Conservation (phyloP, 2,797 vertebrate genomes). For the Parambassis ranga region DNA sequence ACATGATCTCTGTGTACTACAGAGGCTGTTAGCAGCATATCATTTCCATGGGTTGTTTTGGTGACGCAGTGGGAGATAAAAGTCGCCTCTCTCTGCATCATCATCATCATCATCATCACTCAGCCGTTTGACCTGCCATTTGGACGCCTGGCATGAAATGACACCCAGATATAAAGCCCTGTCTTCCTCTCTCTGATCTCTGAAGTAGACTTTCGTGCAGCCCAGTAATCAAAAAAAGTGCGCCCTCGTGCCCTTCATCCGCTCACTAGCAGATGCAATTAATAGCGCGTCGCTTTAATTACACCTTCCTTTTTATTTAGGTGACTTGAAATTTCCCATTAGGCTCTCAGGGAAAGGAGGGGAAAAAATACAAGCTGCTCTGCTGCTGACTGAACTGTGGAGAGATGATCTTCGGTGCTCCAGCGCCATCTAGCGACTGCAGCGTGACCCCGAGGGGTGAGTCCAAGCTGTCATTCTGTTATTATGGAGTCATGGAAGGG, state of each 20-base stretch:
- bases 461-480: neutral
- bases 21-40: no score
- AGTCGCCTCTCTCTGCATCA: conserved; percentile 4
- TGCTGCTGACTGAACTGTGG: conserved; percentile 23
- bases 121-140: conserved; percentile 49
- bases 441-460: conserved; percentile 21
- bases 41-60: neutral
- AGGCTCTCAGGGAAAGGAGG: conserved; percentile 37
- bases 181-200: conserved; percentile 37
- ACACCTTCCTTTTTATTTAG: conserved; percentile 77
- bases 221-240: conserved; percentile 42
- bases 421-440: conserved; percentile 76
- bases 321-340: conserved; percentile 76
- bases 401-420: conserved; percentile 44
- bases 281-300: conserved; percentile 75
- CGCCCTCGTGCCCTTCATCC: conserved; percentile 64
- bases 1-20: no score
- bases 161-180: conserved; percentile 31
- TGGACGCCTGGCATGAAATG: conserved; percentile 37
- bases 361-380: neutral
- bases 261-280: conserved; percentile 72
- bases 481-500: neutral
- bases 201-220: conserved; percentile 42
- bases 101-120: neutral
- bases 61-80: neutral